Conservation (phyloP, 1,140 invertebrate genomes). For the Drosophila cardini region DNA sequence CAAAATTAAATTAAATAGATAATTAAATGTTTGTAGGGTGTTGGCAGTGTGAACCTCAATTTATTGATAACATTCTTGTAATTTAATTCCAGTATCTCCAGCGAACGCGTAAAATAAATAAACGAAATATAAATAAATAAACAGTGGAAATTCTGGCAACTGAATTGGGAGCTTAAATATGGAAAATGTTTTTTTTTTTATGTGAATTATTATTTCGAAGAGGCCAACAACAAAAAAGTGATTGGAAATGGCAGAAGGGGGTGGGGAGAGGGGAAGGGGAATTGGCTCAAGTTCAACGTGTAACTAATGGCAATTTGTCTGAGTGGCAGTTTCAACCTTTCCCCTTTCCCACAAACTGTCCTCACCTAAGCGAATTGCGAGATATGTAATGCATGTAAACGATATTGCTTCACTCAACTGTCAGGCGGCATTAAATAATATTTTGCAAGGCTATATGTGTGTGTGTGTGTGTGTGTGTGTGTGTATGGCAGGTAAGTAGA, state of each 20-base stretch:
- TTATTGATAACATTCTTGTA: slow-evolving; percentile 20
- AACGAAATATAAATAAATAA: slow-evolving; percentile 32
- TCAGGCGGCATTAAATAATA: slow-evolving; percentile 81
- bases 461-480: not conserved
- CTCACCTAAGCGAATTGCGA: slow-evolving; percentile 18
- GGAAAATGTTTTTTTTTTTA: slow-evolving; percentile 18
- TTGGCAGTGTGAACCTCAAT: not conserved
- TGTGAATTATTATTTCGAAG: slow-evolving; percentile 8
- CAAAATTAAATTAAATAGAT: not conserved
- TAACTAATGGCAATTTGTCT: slow-evolving; percentile 70
- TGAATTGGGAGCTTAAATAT: slow-evolving; percentile 7
- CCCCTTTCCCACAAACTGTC: not conserved
- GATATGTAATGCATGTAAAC: slow-evolving; percentile 78
- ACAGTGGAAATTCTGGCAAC: slow-evolving; percentile 6
- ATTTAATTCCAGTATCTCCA: slow-evolving; percentile 52
- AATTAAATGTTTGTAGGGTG: not conserved
- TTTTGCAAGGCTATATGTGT: slow-evolving; percentile 42
- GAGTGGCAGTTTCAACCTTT: slow-evolving; percentile 45
- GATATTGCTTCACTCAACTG: slow-evolving; percentile 80
- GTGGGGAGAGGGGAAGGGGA: not conserved
- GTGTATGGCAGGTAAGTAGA: slow-evolving; percentile 17
- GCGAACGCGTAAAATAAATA: slow-evolving; percentile 46
- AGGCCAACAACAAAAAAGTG: slow-evolving; percentile 4
- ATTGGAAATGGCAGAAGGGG: not conserved
- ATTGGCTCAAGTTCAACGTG: slow-evolving; percentile 42